Base-by-base conservation (phyloP, 2,888 invertebrate genomes). In the Oxycera nigricornis region DNA sequence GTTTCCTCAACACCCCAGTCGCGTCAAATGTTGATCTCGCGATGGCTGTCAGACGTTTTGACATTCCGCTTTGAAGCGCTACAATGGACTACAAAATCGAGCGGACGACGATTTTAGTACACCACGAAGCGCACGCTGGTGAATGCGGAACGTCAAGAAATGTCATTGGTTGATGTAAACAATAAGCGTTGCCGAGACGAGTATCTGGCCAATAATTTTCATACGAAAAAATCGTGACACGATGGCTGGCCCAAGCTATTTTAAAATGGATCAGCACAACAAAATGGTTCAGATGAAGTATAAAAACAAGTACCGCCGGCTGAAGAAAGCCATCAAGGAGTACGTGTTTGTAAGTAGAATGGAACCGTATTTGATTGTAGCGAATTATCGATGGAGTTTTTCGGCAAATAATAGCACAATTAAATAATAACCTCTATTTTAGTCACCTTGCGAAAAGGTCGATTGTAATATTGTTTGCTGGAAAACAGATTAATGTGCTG, bases 261-360 rank as follows among this genome's bases (percentile, higher is more conserved):
- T 22, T 30, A 72, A 72, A 59, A 35, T 59, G 17, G 72, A 72
- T 39, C 72, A 74, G 20, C 55, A 70, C 59, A 74, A 55, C 24
- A 73, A 77, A 72, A 76, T 76, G 65, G 70, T 72, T 4, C 55
- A 74, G 26, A 35, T 75, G 41, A 88, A 87, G 76, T 91, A 91
- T 80, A 88, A 89, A 79, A 88, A 87, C 78, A 92, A 92, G 80
- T 88, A 90, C 77, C 87, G 87, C 77, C 87, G 86, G 80, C 83
- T 91, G 73, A 91, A 91, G 82, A 88, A 88, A 81, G 85, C 88
- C 76, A 89, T 92, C 17, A 89, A 89, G 82, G 88, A 90, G 82
- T 87, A 89, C 57, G 89, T 92, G 62, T 87, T 91, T 82, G 92
- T 92, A 86, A 89, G 90, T 87, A 52, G 14, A 24, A 17, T 67